These are phyloP conservation scores for Styela clava DNA, from an alignment of 23 tunicate genomes.

Conservation along the genomic window DNA sequence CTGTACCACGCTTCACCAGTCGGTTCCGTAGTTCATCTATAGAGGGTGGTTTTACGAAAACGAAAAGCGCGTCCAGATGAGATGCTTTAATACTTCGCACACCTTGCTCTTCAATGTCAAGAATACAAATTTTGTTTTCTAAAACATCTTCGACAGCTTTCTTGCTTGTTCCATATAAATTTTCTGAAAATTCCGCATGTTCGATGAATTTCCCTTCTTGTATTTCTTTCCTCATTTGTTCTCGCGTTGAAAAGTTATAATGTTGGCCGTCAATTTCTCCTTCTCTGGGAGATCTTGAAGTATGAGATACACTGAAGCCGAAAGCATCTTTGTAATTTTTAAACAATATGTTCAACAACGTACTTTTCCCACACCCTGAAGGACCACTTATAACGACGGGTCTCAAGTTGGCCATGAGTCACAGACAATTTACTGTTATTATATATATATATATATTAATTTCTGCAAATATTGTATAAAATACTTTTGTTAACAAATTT, in stretches of 20 bases:
- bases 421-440: too few relatives aligned
- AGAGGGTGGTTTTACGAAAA: constrained; percentile 44
- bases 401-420: background rate
- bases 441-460: too few relatives aligned
- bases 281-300: constrained; percentile 36
- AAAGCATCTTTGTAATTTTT: constrained; percentile 15
- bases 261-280: constrained; percentile 35
- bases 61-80: constrained; percentile 32
- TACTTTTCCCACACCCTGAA: constrained; percentile 45
- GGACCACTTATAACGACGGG: constrained; percentile 42
- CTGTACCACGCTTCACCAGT: constrained; percentile 37
- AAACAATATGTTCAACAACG: constrained; percentile 41
- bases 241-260: constrained; percentile 47
- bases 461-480: too few relatives aligned
- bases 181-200: constrained; percentile 45
- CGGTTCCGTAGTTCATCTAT: constrained; percentile 33
- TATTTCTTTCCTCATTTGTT: constrained; percentile 26
- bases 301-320: constrained; percentile 46
- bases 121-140: constrained; percentile 34
- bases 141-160: constrained; percentile 30
- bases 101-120: constrained; percentile 50
- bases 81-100: constrained; percentile 33
- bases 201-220: constrained; percentile 34
- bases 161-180: constrained; percentile 41
- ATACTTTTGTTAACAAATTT: too few relatives aligned